phyloP scores from a whole-genome alignment of 2,113 vertebrate genomes.

The Turnix velox region DNA sequence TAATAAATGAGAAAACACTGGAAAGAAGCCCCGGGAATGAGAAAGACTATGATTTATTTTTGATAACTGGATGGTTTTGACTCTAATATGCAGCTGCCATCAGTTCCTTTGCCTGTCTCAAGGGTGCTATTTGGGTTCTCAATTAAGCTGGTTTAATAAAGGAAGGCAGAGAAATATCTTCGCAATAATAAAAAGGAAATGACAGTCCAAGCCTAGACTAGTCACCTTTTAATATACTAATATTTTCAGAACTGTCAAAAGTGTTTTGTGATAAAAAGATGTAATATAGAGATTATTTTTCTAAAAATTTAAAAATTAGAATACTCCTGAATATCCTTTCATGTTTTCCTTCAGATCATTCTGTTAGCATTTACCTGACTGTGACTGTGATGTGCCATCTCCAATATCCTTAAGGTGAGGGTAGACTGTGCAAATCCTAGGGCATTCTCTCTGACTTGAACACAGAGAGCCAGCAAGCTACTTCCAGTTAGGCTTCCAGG shows the following conservation, averaged over 20 bases:
- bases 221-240: background rate
- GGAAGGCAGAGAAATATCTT: slow-evolving; percentile 7
- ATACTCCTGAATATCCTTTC: background rate
- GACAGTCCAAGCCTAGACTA: background rate
- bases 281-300: background rate
- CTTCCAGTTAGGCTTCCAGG: background rate
- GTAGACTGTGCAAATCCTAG: background rate
- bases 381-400: background rate
- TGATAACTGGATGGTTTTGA: slow-evolving; percentile 3
- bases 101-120: background rate
- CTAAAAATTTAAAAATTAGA: background rate
- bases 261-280: background rate
- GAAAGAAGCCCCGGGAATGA: background rate
- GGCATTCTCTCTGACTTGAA: background rate
- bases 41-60: background rate
- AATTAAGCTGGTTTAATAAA: slow-evolving; percentile 26
- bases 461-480: background rate
- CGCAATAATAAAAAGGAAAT: background rate
- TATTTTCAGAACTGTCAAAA: background rate
- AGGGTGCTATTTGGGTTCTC: background rate
- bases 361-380: background rate
- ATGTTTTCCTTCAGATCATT: background rate
- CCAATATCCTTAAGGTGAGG: background rate
- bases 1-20: background rate
- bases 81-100: background rate